Percentiles rank a stretch among this genome's conserved stretches.
Evolutionary conservation across 2,797 vertebrate species (phyloP).

Genomic region (Falco cherrug): DNA sequence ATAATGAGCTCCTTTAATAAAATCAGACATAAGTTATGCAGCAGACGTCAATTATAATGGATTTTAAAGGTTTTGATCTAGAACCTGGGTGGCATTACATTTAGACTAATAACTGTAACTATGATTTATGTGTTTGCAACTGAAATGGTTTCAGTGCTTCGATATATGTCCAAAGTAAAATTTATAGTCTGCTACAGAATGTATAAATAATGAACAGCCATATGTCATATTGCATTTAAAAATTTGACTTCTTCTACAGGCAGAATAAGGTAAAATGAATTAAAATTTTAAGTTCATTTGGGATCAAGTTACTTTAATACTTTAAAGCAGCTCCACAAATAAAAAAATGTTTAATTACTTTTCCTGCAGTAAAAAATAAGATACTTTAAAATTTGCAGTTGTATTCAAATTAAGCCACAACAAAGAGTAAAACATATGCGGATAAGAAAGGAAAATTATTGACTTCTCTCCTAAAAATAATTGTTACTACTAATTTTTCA

Average conservation of each 20-base stretch:
- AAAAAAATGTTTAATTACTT: conserved; percentile 70
- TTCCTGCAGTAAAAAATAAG: conserved; percentile 57
- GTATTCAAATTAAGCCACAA: conserved; percentile 23
- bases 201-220: conserved; percentile 85
- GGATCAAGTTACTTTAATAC: conserved; percentile 73
- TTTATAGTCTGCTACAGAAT: conserved; percentile 83
- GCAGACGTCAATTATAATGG: conserved; percentile 77
- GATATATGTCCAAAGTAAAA: conserved; percentile 82
- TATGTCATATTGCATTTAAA: conserved; percentile 83
- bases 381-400: conserved; percentile 22
- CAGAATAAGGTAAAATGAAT: conserved; percentile 77
- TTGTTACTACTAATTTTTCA: conserved; percentile 22
- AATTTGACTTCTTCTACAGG: conserved; percentile 76
- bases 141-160: conserved; percentile 78
- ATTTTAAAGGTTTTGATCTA: conserved; percentile 84
- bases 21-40: conserved; percentile 78
- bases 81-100: conserved; percentile 80
- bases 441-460: background rate
- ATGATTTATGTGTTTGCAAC: conserved; percentile 83
- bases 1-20: conserved; percentile 81
- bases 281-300: conserved; percentile 78
- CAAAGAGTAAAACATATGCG: background rate
- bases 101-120: conserved; percentile 83
- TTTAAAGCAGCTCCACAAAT: conserved; percentile 64
- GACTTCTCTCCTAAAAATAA: background rate